Base-by-base conservation (phyloP, 64 coral and sea anemone genomes). In the Astreopora myriophthalma region DNA sequence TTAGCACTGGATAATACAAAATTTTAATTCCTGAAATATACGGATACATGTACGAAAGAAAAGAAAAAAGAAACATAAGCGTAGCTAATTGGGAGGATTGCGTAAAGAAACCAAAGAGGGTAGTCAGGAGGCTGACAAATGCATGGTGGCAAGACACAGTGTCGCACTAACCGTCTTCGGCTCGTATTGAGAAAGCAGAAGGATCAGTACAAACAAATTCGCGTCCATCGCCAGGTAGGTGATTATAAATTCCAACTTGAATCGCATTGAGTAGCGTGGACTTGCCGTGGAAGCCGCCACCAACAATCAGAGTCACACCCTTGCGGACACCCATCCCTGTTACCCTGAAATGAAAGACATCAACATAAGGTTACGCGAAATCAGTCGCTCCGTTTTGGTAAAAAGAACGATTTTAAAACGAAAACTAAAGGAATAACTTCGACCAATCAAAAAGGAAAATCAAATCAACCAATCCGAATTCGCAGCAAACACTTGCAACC, bases 281-380 rank as follows among this genome's bases (percentile, higher is more conserved):
- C 66, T 94, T 94, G 34, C 92, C 92, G 67, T 94, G 92, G 46
- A 94, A 94, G 22, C 92, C 92, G 5, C 92, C 92, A 0, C 93
- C 93, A 0, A 94, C 93, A 76, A 94, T 85, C 71, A 94, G 93
- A 8, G 87, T 90, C 11, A 94, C 93, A 1, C 93, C 93, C 70
- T 90, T 77, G 14, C 19, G 57, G 22, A 94, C 76, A 6, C 93
- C 93, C 93, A 94, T 90, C 24, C 93, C 93, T 22, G 87, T 55
- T n/a, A 94, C 73, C 61, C 93, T 94, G 33, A n/a, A 33, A 32
- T 83, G 27, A 1, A 10, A 85, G 1, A 48, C 49, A 14, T 0
- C 11, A 93, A 23, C 12, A 4, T 17, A 30, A 17, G 39, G 48
- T 66, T 23, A 57, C 35, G 4, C 22, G 38, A 20, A 13, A 1